Evolutionary conservation across 2,113 vertebrate species (phyloP).

Genomic region (Lagenorhynchus albirostris): DNA sequence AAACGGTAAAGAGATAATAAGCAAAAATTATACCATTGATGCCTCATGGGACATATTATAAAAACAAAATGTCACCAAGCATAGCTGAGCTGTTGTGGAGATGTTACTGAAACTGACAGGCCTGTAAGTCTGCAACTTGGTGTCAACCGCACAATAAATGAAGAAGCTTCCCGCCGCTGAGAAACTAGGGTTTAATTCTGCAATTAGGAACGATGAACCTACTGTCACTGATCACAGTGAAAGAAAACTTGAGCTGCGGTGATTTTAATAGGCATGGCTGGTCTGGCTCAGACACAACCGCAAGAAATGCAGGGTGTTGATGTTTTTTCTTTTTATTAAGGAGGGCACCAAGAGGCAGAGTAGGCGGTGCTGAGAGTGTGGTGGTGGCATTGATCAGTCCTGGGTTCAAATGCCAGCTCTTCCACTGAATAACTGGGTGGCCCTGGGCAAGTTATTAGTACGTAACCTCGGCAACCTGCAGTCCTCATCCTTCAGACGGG

Average conservation of each 20-base stretch:
- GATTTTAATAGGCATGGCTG: background rate
- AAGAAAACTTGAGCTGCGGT: background rate
- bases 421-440: background rate
- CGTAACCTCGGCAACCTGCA: background rate
- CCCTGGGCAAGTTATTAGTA: too few relatives aligned
- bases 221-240: rapidly evolving
- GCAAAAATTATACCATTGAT: background rate
- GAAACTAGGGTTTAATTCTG: background rate
- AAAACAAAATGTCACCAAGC: background rate
- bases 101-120: background rate
- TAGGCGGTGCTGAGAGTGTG: too few relatives aligned
- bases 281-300: too few relatives aligned
- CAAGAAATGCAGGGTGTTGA: background rate
- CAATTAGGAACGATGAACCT: background rate
- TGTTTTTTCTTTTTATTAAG: background rate
- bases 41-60: background rate
- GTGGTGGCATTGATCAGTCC: too few relatives aligned
- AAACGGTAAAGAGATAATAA: background rate
- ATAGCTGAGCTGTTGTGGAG: background rate
- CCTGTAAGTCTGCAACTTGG: background rate
- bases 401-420: background rate
- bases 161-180: background rate
- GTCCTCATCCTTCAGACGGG: too few relatives aligned
- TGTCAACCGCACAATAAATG: background rate
- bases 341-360: too few relatives aligned